Evolutionary conservation across 2,888 invertebrate genomes (phyloP), one percentile per base, ranked within the genome.

Genomic region (Tenthredo livida): DNA sequence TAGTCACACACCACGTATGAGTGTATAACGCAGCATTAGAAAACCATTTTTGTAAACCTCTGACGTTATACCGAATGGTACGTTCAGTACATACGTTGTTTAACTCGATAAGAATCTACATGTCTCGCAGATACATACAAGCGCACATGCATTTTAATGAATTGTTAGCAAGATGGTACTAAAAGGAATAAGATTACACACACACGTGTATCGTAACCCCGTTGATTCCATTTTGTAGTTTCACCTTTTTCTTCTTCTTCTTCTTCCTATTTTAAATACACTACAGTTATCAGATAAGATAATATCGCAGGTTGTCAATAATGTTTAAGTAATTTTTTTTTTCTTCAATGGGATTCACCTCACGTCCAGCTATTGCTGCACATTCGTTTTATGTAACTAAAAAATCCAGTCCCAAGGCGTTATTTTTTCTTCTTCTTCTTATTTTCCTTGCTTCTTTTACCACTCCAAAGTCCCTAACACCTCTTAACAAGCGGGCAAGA

Each of bases 1-100:
- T 25, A 25, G 43, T 40, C 21, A 12, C 12, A 43, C n/a, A 7
- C 6, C 25, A 5, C 43, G 33, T 72, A 37, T 1, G 12, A 10
- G 37, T 33, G 12, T 21, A 2, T 40, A 21, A 17, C 0, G 43
- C n/a, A 73, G 6, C 21, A 25, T 73, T 73, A 43, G 73, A 73
- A 73, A 67, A 25, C 33, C 67, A 67, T 67, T 67, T 67, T 67
- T 67, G 29, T 67, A 67, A 67, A 33, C 67, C 67, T 67, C 0
- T 67, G 33, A 67, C 67, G 33, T 67, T 33, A 17, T 33, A 67
- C 29, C 17, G 33, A 67, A 67, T 33, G 67, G 12, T 47, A 47
- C 47, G 47, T 67, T 67, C 25, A 12, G 4, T 47, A 47, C 3
- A 4, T 33, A 4, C 33, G 47, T 67, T 67, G 17, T 67, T 67